Conservation (phyloP, 2,113 vertebrate species). For the Xiphias gladius region DNA sequence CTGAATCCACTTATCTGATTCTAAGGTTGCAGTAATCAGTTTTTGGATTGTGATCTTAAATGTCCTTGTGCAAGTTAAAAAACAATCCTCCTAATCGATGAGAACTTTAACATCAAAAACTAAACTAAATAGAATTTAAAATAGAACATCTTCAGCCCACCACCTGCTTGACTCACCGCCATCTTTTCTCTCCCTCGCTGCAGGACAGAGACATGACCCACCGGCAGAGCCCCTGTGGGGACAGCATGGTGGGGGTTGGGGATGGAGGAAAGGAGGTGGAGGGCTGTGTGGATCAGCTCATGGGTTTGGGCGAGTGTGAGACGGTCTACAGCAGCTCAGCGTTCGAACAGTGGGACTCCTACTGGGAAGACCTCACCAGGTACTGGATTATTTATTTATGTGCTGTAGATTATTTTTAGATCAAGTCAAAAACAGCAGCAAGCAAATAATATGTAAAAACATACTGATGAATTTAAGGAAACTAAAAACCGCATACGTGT, state of each 20-base stretch:
- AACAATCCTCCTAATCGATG: neutral
- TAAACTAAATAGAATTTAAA: neutral
- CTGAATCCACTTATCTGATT: too few species aligned
- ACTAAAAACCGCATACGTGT: neutral
- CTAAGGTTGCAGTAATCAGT: neutral
- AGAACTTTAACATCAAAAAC: neutral
- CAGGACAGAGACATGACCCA: conserved; percentile 97
- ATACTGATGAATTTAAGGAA: neutral
- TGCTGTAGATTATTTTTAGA: conserved; percentile 7
- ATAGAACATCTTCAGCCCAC: neutral
- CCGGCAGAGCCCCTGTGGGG: conserved; percentile 94
- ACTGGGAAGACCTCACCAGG: conserved; percentile 99
- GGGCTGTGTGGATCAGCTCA: conserved; percentile 89
- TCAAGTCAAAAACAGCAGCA: conserved; percentile 3
- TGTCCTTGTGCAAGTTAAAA: neutral
- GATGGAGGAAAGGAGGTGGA: conserved; percentile 95
- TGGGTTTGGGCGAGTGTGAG: conserved; percentile 91
- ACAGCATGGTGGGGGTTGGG: conserved; percentile 88
- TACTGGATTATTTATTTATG: conserved; percentile 51
- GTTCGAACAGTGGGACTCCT: conserved; percentile 98
- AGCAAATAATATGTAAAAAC: conserved; percentile 11
- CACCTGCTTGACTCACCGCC: conserved; percentile 2
- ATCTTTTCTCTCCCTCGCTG: conserved; percentile 30
- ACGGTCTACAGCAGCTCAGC: conserved; percentile 89
- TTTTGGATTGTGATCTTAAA: neutral